These are phyloP conservation scores for Zhengitettix transpicula DNA, from an alignment of 2,888 invertebrate species.

Conservation along the genomic window DNA sequence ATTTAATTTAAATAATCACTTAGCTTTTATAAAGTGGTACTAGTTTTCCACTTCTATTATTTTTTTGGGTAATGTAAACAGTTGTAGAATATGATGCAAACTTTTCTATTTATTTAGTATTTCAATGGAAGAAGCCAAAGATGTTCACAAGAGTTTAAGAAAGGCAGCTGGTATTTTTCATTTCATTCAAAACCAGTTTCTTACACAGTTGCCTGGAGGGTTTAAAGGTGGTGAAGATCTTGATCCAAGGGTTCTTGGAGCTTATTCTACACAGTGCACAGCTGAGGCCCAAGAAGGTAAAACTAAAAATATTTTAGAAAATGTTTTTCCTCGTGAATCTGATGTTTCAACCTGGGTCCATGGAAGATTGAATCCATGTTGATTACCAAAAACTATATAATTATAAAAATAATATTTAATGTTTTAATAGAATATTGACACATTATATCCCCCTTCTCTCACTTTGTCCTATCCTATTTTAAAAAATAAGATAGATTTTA, in stretches of 20 bases:
- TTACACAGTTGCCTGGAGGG: constrained; percentile 21
- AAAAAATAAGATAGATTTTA: too few species aligned
- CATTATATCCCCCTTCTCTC: too few species aligned
- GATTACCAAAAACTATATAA: too few species aligned
- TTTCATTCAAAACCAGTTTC: constrained; percentile 28
- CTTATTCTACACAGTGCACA: constrained; percentile 42
- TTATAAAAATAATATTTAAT: too few species aligned
- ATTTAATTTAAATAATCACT: too few species aligned
- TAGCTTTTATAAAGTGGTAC: too few species aligned
- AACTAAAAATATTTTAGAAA: too few species aligned
- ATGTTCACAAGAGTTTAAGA: constrained; percentile 38
- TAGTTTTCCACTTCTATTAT: not conserved
- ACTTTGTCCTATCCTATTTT: too few species aligned
- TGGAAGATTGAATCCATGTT: too few species aligned
- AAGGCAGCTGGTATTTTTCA: constrained; percentile 42
- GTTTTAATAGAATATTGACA: too few species aligned
- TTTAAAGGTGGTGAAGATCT: constrained; percentile 34
- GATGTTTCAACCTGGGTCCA: too few species aligned
- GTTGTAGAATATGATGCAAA: not conserved
- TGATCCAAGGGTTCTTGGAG: constrained; percentile 36
- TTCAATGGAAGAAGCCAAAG: constrained; percentile 42
- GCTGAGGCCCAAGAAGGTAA: constrained; percentile 47
- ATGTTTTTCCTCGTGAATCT: too few species aligned
- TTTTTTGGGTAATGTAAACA: not conserved
- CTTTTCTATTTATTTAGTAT: constrained; percentile 17